Percentiles rank a stretch among this genome's conserved stretches.
Evolutionary conservation across 1,140 invertebrate species (phyloP).

Genomic region (Pseudomyrmex flavicornis): DNA sequence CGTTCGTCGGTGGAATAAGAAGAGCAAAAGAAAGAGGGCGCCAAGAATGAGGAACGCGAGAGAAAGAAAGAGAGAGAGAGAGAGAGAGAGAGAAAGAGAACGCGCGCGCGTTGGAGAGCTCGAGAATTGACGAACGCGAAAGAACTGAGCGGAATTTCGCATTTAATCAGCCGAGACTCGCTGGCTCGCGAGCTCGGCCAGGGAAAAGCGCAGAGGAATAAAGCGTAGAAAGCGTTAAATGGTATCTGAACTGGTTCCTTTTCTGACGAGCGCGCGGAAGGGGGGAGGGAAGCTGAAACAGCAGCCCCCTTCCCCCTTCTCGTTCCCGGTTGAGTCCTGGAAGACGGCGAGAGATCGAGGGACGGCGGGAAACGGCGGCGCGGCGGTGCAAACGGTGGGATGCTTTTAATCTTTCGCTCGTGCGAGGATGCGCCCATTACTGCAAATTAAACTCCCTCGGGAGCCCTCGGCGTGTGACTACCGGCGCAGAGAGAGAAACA

Average conservation of each 20-base stretch:
- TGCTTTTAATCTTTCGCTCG: conserved; percentile 78
- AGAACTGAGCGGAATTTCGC: conserved; percentile 78
- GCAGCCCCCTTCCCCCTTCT: conserved; percentile 57
- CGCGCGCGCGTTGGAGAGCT: conserved; percentile 18
- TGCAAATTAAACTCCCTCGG: conserved; percentile 78
- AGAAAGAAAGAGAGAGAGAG: no score
- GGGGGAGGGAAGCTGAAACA: no score
- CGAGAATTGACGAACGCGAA: conserved; percentile 71
- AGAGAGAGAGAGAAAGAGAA: no score
- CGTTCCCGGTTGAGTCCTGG: conserved; percentile 50
- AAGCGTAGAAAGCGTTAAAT: conserved; percentile 71
- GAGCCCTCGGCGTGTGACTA: conserved; percentile 72
- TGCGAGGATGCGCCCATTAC: conserved; percentile 78
- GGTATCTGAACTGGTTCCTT: conserved; percentile 72
- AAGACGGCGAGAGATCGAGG: conserved; percentile 69
- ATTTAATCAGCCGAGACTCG: conserved; percentile 76
- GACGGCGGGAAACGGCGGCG: conserved; percentile 47
- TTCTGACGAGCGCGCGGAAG: conserved; percentile 63
- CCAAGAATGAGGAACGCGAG: conserved; percentile 26
- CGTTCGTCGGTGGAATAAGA: conserved; percentile 60
- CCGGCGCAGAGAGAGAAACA: not conserved
- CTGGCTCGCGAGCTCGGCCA: conserved; percentile 44
- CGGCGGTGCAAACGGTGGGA: conserved; percentile 54
- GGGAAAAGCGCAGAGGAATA: conserved; percentile 59
- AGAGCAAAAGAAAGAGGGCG: conserved; percentile 32